Evolutionary conservation across 2,113 vertebrate species (phyloP).

Genomic region (Pogonocichla stellata): DNA sequence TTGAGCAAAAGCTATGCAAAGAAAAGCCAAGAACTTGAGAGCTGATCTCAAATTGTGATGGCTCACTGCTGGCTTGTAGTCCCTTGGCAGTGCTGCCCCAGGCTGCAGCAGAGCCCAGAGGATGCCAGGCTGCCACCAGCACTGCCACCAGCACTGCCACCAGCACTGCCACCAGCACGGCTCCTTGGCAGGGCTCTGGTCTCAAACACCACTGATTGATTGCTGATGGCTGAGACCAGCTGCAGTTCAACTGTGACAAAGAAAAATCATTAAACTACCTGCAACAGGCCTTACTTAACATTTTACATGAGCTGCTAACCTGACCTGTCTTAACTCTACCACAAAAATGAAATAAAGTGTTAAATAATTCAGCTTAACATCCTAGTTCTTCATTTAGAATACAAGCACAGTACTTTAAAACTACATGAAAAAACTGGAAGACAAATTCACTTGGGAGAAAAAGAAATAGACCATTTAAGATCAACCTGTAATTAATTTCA

Average conservation of each 20-base stretch:
- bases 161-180: fast-evolving
- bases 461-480: conserved; percentile 19
- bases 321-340: background rate
- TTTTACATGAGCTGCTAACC: background rate
- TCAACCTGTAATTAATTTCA: conserved; percentile 59
- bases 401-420: background rate
- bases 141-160: background rate
- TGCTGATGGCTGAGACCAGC: background rate
- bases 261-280: background rate
- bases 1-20: background rate
- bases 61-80: background rate
- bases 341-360: background rate
- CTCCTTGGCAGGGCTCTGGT: background rate
- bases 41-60: background rate
- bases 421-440: background rate
- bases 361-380: background rate
- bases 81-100: background rate
- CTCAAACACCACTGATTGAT: background rate
- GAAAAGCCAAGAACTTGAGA: background rate
- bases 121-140: background rate
- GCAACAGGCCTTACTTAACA: background rate
- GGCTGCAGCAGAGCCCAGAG: fast-evolving
- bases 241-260: background rate
- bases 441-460: conserved; percentile 8
- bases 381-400: background rate